Conservation (phyloP, 2,113 vertebrate genomes). For the Cisticola juncidis region DNA sequence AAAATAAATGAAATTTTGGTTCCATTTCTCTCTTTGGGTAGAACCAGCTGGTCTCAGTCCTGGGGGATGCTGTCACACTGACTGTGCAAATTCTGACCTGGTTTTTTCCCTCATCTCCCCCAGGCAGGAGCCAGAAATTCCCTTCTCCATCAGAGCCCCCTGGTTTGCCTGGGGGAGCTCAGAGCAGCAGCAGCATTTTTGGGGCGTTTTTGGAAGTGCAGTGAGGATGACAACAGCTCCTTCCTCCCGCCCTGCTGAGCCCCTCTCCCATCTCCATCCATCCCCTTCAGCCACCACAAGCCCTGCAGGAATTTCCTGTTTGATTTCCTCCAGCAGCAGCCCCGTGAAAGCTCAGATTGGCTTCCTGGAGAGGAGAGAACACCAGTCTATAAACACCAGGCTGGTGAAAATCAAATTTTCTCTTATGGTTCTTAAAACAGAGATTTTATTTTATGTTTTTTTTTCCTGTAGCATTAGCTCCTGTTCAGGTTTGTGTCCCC, state of each 20-base stretch:
- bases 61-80: neutral
- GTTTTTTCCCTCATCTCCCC: neutral
- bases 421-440: neutral
- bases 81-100: neutral
- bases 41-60: fast-evolving
- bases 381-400: conserved; percentile 29
- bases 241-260: neutral
- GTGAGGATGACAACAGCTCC: neutral
- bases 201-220: neutral
- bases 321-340: conserved; percentile 37
- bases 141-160: neutral
- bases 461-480: neutral
- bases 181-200: neutral
- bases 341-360: conserved; percentile 25
- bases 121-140: neutral
- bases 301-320: neutral
- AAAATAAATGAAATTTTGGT: neutral
- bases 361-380: conserved; percentile 24
- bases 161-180: neutral
- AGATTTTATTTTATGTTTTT: neutral
- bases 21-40: neutral
- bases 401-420: conserved; percentile 60
- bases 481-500: neutral
- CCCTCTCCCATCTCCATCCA: neutral
- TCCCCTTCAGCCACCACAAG: neutral